Evolutionary conservation across 2,888 invertebrate genomes (phyloP).

Genomic region (Caenorhabditis zanzibari): DNA sequence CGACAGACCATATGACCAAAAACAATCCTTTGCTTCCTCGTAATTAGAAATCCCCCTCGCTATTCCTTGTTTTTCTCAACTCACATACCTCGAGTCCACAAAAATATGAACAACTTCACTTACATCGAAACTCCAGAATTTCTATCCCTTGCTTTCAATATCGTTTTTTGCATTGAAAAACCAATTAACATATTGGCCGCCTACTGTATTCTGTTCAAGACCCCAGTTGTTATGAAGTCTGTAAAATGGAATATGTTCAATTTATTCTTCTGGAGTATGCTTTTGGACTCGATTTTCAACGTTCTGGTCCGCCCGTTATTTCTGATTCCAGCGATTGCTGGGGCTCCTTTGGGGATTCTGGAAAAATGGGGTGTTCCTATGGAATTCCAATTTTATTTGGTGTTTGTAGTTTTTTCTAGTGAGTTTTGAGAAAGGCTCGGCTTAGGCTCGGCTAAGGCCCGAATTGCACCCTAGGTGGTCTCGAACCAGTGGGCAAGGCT

Average conservation of each 20-base stretch:
- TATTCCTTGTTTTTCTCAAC: no score
- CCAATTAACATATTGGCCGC: constrained; percentile 15
- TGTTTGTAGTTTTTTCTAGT: no score
- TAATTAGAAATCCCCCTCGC: no score
- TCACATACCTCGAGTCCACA: no score
- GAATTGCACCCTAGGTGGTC: no score
- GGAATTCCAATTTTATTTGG: no score
- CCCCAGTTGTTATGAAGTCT: constrained; percentile 25
- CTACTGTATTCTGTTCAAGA: constrained; percentile 40
- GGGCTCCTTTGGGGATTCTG: not conserved
- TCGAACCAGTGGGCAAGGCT: no score
- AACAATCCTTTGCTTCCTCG: no score
- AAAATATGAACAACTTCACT: not conserved
- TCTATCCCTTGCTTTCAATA: not conserved
- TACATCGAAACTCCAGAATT: not conserved
- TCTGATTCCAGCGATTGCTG: constrained; percentile 9
- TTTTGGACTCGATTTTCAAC: not conserved
- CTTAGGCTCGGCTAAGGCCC: no score
- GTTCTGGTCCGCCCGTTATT: constrained; percentile 5
- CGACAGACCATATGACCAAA: no score
- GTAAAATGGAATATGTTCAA: constrained; percentile 41
- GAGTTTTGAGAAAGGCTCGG: no score
- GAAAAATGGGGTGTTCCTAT: no score
- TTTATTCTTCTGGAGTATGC: constrained; percentile 29
- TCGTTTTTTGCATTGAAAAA: not conserved